A percentile compares a stretch with the other conserved stretches of the same genome.
phyloP scores from a whole-genome alignment of 2,888 invertebrate genomes.

The Diadromus collaris region DNA sequence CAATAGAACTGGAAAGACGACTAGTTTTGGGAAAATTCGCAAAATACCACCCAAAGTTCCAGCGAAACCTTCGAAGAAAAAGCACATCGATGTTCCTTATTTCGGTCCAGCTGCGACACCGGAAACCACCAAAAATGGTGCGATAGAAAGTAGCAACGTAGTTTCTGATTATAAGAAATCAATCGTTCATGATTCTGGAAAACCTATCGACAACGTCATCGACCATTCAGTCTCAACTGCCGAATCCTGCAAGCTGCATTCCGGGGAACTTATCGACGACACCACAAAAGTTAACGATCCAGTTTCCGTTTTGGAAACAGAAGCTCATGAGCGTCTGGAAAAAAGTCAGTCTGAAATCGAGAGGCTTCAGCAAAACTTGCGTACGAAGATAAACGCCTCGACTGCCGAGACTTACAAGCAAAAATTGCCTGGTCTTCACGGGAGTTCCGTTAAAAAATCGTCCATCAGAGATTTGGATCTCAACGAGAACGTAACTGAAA shows the following conservation, averaged over 20 bases:
- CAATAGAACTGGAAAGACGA: conserved; percentile 30
- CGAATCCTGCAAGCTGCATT: no score
- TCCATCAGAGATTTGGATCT: conserved; percentile 60
- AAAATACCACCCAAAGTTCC: conserved; percentile 65
- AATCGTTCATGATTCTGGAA: background rate
- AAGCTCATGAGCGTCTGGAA: conserved; percentile 67
- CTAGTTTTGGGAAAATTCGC: conserved; percentile 49
- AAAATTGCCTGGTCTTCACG: conserved; percentile 64
- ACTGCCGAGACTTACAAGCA: conserved; percentile 72
- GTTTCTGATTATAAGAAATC: background rate
- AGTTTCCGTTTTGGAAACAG: conserved; percentile 14
- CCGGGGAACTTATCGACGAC: background rate
- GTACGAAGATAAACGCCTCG: conserved; percentile 71
- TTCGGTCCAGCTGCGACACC: conserved; percentile 26
- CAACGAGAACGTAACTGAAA: conserved; percentile 65
- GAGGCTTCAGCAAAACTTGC: conserved; percentile 70
- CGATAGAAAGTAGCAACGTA: background rate
- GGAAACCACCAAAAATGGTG: background rate
- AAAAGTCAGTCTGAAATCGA: conserved; percentile 72
- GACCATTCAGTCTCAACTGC: no score
- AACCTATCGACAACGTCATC: no score
- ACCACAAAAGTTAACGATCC: background rate
- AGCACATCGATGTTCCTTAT: conserved; percentile 20
- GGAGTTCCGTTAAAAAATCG: conserved; percentile 47
- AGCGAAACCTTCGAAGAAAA: conserved; percentile 59